Percentiles rank a stretch among this genome's conserved stretches.
phyloP scores from a whole-genome alignment of 1,140 invertebrate species.

The Druon quercuslanigerum region DNA sequence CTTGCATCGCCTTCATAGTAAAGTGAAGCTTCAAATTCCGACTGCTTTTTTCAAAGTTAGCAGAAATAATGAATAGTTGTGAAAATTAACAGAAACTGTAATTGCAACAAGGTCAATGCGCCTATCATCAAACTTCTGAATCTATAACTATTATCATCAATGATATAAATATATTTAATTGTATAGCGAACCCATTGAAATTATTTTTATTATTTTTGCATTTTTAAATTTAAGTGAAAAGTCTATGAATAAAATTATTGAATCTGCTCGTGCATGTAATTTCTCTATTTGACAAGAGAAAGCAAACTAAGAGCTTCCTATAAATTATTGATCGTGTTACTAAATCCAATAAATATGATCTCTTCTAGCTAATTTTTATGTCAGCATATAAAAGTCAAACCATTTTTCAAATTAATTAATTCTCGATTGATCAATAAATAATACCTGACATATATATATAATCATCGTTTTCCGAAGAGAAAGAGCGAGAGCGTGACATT shows the following conservation, averaged over 20 bases:
- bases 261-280: not conserved
- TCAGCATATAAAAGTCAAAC: not conserved
- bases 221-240: not conserved
- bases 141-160: too few relatives aligned
- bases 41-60: too few relatives aligned
- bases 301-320: constrained; percentile 26
- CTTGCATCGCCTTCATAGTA: too few relatives aligned
- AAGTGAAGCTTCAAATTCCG: too few relatives aligned
- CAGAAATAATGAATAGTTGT: too few relatives aligned
- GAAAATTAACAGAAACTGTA: too few relatives aligned
- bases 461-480: constrained; percentile 4
- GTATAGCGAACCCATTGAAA: too few relatives aligned
- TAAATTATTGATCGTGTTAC: constrained; percentile 22
- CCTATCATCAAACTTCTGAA: too few relatives aligned
- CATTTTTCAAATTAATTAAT: not conserved
- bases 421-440: constrained; percentile 13
- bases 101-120: too few relatives aligned
- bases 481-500: constrained; percentile 20
- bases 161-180: too few relatives aligned
- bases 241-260: not conserved
- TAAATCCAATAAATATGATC: constrained; percentile 10
- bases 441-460: not conserved
- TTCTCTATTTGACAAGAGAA: constrained; percentile 25
- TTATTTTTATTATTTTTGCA: too few relatives aligned
- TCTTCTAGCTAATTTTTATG: constrained; percentile 23